Base-by-base conservation (phyloP, 2,888 invertebrate species). In the Xylophagus ater region DNA sequence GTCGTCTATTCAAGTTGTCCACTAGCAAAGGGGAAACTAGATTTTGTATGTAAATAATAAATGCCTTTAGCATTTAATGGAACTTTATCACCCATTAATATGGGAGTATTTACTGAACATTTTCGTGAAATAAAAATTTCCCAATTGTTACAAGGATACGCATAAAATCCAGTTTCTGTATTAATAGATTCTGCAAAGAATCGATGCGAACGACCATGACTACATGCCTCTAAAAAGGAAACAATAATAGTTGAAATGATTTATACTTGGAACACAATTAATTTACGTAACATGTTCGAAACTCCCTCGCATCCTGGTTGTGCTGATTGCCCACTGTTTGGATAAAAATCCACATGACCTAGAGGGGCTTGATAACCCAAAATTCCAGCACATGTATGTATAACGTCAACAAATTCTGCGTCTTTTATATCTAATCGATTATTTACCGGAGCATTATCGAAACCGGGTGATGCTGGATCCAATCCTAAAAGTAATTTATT, bases 261-360 rank as follows among this genome's bases (percentile, higher is more conserved):
- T 8, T 12, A 12, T 7, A 4, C 4, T 14, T 32, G 10, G 20
- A 20, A 37, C 12, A 13, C 2, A 24, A 4, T 6, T 5, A 13
- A 39, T 12, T 15, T 12, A 42, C 56, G 51, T 43, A 68, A 59
- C 45, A 57, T 56, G 37, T 66, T 58, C n/a, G 62, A 59, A 2
- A 62, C 30, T 20, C 71, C 68, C 7, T 66, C 63, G 53, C 81
- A 81, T 1, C 81, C 81, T 0, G 82, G 82, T 52, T 84, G 84
- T 0, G 68, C 67, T 1, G 77, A 67, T 21, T 50, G 59, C 1
- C 83, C 84, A 10, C 73, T 72, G 55, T 84, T 83, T 1, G 83
- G 83, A 61, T 78, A 84, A 54, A 81, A 83, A 58, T 84, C 84
- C 0, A 58, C 76, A 53, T 81, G 73, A 1, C 84, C 84, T 13